Evolutionary conservation across 2,797 vertebrate species (phyloP).

Genomic region (Nannoperca australis): DNA sequence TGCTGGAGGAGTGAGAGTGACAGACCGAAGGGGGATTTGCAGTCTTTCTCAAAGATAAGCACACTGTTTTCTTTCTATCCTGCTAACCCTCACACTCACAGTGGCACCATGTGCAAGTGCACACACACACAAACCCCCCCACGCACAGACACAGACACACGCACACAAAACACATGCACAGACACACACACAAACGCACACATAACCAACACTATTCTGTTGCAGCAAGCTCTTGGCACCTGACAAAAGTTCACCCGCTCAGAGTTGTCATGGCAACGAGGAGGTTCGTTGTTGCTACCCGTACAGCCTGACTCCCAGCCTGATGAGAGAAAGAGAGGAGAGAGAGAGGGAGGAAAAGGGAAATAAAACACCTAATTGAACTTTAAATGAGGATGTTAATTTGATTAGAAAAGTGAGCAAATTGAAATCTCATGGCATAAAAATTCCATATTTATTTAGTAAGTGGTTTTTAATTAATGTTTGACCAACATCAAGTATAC

Average conservation of each 20-base stretch:
- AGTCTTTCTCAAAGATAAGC: slow-evolving; percentile 68
- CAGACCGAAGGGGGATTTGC: slow-evolving; percentile 72
- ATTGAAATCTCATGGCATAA: slow-evolving; percentile 22
- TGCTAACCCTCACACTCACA: slow-evolving; percentile 43
- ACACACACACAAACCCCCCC: slow-evolving; percentile 12
- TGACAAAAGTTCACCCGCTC: slow-evolving; percentile 79
- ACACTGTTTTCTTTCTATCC: slow-evolving; percentile 64
- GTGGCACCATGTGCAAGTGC: slow-evolving; percentile 27
- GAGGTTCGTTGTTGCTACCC: slow-evolving; percentile 70
- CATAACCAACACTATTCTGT: slow-evolving; percentile 55
- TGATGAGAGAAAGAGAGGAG: slow-evolving; percentile 26
- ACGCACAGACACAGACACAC: slow-evolving; percentile 8
- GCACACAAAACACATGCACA: slow-evolving; percentile 22
- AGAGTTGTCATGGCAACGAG: slow-evolving; percentile 78
- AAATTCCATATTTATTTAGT: slow-evolving; percentile 11
- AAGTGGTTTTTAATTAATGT: slow-evolving; percentile 25
- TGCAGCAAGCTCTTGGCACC: slow-evolving; percentile 78
- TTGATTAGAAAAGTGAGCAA: slow-evolving; percentile 39
- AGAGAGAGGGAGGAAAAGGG: not conserved
- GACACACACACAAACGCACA: slow-evolving; percentile 29
- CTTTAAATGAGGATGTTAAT: slow-evolving; percentile 50
- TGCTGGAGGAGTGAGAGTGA: slow-evolving; percentile 62
- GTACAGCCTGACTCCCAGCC: slow-evolving; percentile 51
- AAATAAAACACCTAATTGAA: slow-evolving; percentile 44
- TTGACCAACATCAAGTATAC: slow-evolving; percentile 37